Base-by-base conservation (phyloP, 2,113 vertebrate species). In the Tricholaema leucomelas region DNA sequence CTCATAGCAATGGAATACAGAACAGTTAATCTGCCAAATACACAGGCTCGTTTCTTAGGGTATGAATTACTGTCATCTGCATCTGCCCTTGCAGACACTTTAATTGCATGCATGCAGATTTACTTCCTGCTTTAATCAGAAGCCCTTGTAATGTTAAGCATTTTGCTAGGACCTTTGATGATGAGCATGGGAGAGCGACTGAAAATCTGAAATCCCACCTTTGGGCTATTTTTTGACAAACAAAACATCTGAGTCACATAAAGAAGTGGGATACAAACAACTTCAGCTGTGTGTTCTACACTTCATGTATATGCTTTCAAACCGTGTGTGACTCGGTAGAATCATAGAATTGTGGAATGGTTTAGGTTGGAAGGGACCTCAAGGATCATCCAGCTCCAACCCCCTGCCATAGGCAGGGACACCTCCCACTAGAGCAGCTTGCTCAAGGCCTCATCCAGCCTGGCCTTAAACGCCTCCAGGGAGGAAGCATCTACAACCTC, bases 1-100 rank as follows among this genome's bases (percentile, higher is more conserved):
- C 96, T 98, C 97, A 97, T 86, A 93, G 95, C 95, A 94, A 95
- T 97, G 97, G 97, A 98, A 98, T 97, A 96, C 96, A 91, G 96
- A 79, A 82, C 92, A 88, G 91, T 89, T 94, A 96, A 94, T 85
- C 96, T 97, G 97, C 98, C 97, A 98, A 96, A 95, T 91, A 97
- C 97, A 96, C 94, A 94, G 95, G 94, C 94, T 60, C 91, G 84
- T 97, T 98, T 92, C 97, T 97, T 96, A 91, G 96, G 95, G 92
- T 92, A 91, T 96, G 96, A 97, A 98, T 97, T 96, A 97, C 91
- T 96, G 96, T 91, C 95, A 90, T 95, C 92, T 91, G 89, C 15
- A 95, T 96, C 94, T 97, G 90, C 72, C 91, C 89, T 96, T 86
- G 78, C 91, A 96, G 94, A 92, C 87, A 92, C 81, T 90, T 94